Percentiles rank a stretch among this genome's conserved stretches.
These are phyloP conservation scores for Malurus alboscapulatus DNA, from an alignment of 2,113 vertebrate genomes.

Conservation along the genomic window DNA sequence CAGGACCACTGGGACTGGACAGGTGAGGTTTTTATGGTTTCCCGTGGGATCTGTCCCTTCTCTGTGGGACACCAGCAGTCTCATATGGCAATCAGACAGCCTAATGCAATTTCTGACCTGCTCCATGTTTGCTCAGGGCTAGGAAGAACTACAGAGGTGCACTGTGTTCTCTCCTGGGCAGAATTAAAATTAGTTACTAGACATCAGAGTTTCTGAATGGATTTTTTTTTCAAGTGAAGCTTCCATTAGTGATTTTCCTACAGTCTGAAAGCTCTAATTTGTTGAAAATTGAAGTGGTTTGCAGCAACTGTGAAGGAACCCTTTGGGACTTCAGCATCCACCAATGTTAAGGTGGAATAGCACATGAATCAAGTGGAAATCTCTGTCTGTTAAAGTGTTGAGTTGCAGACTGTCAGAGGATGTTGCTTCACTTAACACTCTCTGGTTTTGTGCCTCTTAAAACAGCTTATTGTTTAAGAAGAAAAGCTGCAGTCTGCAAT, in stretches of 20 bases:
- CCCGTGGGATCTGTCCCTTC: neutral
- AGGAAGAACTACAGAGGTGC: neutral
- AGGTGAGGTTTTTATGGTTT: neutral
- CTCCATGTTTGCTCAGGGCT: neutral
- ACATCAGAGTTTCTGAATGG: neutral
- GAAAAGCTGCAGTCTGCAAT: neutral
- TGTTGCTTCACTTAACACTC: neutral
- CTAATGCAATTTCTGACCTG: neutral
- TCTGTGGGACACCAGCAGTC: neutral
- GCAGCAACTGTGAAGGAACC: neutral
- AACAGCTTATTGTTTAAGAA: neutral
- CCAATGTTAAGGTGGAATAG: neutral
- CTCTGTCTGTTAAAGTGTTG: neutral
- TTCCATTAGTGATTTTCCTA: conserved; percentile 9
- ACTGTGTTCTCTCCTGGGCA: neutral
- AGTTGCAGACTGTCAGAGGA: neutral
- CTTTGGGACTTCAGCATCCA: neutral
- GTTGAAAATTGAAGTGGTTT: neutral
- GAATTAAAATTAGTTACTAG: neutral
- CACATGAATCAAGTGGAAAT: neutral
- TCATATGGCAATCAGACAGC: neutral
- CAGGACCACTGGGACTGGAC: neutral
- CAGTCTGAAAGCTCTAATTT: neutral
- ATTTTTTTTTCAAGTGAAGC: neutral
- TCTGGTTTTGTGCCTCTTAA: neutral